Conservation (phyloP, 1,140 invertebrate species). For the Neocloeon triangulifer region DNA sequence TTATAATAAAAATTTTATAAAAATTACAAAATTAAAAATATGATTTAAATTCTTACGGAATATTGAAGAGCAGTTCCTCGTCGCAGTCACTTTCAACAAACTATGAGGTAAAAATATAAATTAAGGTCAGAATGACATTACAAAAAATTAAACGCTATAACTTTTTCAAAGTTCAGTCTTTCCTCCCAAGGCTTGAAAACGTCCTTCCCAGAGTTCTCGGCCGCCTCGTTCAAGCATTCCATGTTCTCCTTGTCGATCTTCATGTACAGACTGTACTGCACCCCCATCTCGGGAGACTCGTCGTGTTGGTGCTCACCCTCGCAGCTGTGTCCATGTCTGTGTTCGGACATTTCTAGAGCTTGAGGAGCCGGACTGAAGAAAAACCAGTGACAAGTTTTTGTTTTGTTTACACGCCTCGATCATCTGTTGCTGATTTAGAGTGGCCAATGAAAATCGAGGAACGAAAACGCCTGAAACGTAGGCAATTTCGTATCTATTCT, state of each 20-base stretch:
- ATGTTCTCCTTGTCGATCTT: conserved; percentile 80
- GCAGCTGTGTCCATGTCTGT: conserved; percentile 12
- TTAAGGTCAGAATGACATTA: neutral
- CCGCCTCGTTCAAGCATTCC: conserved; percentile 71
- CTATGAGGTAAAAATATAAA: conserved; percentile 25
- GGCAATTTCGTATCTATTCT: too few species aligned
- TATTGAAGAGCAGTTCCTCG: conserved; percentile 84
- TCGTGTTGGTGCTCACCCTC: conserved; percentile 24
- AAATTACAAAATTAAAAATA: too few species aligned
- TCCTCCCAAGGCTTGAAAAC: conserved; percentile 89
- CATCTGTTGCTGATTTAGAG: too few species aligned
- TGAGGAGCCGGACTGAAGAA: too few species aligned
- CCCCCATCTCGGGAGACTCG: conserved; percentile 46
- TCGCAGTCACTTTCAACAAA: conserved; percentile 88
- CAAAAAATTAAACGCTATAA: conserved; percentile 15
- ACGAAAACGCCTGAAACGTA: too few species aligned
- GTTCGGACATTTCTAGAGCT: conserved; percentile 8
- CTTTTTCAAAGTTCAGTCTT: conserved; percentile 46
- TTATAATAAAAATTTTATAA: too few species aligned
- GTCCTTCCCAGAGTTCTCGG: conserved; percentile 60
- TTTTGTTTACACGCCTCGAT: too few species aligned
- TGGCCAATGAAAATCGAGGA: too few species aligned
- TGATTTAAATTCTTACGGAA: conserved; percentile 61
- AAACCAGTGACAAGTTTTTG: too few species aligned
- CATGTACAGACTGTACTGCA: conserved; percentile 66